A percentile compares a stretch with the other conserved stretches of the same genome.
These are phyloP conservation scores for Chelonus formosanus DNA, from an alignment of 2,888 invertebrate genomes.

Conservation along the genomic window DNA sequence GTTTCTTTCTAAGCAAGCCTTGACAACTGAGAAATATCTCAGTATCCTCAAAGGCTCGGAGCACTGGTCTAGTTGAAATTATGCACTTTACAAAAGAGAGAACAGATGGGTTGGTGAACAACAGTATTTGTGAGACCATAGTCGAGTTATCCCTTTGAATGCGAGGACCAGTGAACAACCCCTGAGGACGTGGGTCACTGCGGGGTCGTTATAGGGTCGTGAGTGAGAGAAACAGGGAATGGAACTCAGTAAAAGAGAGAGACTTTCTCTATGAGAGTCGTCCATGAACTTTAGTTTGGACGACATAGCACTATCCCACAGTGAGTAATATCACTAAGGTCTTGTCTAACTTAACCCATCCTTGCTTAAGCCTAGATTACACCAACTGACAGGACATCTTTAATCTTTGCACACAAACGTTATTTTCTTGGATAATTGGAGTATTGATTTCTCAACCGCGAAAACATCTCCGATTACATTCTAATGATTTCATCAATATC, in stretches of 20 bases:
- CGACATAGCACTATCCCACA: constrained; percentile 45
- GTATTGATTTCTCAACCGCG: too few species aligned
- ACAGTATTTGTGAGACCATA: constrained; percentile 38
- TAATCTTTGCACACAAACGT: constrained; percentile 9
- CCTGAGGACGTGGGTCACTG: constrained; percentile 41
- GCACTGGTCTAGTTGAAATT: constrained; percentile 2
- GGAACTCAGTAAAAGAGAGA: constrained; percentile 11
- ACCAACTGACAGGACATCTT: constrained; percentile 47
- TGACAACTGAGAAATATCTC: neutral
- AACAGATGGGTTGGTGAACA: constrained; percentile 36
- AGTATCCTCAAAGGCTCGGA: neutral
- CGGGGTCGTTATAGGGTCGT: constrained; percentile 38
- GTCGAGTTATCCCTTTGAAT: constrained; percentile 38
- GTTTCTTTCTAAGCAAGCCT: neutral
- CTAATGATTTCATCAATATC: too few species aligned
- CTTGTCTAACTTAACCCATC: constrained; percentile 54
- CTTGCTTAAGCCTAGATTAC: constrained; percentile 57
- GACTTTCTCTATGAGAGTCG: constrained; percentile 34
- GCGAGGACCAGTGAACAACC: constrained; percentile 31
- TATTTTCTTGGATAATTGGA: neutral
- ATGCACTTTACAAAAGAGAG: constrained; percentile 12
- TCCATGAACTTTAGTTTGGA: constrained; percentile 41
- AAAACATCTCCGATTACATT: too few species aligned
- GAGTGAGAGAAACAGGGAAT: constrained; percentile 12
- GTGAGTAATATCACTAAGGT: constrained; percentile 52